These are phyloP conservation scores for Orthosia gracilis DNA, from an alignment of 2,888 invertebrate genomes.

Conservation along the genomic window DNA sequence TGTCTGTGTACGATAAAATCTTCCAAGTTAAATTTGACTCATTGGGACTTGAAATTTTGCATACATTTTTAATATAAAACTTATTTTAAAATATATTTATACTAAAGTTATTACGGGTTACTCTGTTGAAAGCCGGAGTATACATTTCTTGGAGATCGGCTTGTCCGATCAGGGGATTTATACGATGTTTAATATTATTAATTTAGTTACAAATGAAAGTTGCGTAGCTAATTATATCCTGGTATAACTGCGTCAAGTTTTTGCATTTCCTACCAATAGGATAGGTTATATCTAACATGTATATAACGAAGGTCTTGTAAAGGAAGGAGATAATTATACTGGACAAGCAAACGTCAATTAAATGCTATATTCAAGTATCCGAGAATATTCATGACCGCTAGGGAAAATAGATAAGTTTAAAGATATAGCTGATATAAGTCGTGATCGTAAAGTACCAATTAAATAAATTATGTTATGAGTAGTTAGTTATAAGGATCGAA, in stretches of 20 bases:
- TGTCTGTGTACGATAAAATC: no score
- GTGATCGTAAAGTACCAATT: background rate
- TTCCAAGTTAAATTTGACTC: no score
- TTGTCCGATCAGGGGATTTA: background rate
- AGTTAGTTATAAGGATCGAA: no score
- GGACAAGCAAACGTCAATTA: slow-evolving; percentile 21
- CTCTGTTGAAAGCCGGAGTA: no score
- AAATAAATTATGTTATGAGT: background rate
- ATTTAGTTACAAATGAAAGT: slow-evolving; percentile 29
- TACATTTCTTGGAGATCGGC: background rate
- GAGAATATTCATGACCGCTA: background rate
- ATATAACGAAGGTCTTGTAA: slow-evolving; percentile 10
- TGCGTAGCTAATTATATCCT: slow-evolving; percentile 15
- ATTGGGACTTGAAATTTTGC: no score
- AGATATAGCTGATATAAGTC: background rate
- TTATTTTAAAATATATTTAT: no score
- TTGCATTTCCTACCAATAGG: slow-evolving; percentile 32
- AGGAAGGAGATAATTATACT: slow-evolving; percentile 37
- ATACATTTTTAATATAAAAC: no score
- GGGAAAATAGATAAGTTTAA: background rate
- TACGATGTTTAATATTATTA: background rate
- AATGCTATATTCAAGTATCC: slow-evolving; percentile 8
- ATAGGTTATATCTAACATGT: slow-evolving; percentile 22
- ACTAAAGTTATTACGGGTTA: no score
- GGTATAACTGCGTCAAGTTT: slow-evolving; percentile 15